Percentiles rank a stretch among this genome's conserved stretches.
Evolutionary conservation across 2,113 vertebrate species (phyloP).

Genomic region (Thamnaconus septentrionalis): DNA sequence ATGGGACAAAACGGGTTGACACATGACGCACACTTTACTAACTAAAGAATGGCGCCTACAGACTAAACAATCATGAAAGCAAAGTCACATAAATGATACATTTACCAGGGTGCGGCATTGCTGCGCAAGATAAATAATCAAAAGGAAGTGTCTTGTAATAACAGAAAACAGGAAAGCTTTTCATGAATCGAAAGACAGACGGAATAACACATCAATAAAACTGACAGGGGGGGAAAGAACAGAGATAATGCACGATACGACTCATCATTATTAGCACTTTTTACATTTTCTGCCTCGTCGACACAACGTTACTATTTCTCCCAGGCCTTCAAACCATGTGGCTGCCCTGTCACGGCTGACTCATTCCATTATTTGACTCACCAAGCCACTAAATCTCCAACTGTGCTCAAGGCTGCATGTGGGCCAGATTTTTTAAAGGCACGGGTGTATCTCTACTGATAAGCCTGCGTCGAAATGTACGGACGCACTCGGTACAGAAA

Average conservation of each 20-base stretch:
- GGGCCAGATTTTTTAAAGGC: constrained; percentile 22
- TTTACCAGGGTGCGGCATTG: neutral
- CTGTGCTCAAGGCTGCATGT: constrained; percentile 54
- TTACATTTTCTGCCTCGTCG: constrained; percentile 10
- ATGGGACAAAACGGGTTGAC: no score
- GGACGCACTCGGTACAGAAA: neutral
- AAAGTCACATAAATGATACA: neutral
- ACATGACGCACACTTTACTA: no score
- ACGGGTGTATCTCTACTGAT: neutral
- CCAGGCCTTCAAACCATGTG: constrained; percentile 22
- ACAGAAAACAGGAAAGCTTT: no score
- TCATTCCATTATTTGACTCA: constrained; percentile 77
- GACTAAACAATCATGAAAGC: no score
- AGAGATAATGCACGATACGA: no score
- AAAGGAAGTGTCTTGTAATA: no score
- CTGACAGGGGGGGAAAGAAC: no score
- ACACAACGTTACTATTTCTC: constrained; percentile 31
- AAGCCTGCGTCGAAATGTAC: neutral
- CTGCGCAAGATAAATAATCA: no score
- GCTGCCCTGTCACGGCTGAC: constrained; percentile 62
- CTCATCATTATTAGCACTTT: neutral
- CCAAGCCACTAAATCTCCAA: constrained; percentile 62
- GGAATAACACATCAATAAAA: no score
- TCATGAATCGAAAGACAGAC: no score
- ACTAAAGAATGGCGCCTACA: no score